phyloP scores from a whole-genome alignment of 1,140 invertebrate species.

The Drosophila equinoxialis region DNA sequence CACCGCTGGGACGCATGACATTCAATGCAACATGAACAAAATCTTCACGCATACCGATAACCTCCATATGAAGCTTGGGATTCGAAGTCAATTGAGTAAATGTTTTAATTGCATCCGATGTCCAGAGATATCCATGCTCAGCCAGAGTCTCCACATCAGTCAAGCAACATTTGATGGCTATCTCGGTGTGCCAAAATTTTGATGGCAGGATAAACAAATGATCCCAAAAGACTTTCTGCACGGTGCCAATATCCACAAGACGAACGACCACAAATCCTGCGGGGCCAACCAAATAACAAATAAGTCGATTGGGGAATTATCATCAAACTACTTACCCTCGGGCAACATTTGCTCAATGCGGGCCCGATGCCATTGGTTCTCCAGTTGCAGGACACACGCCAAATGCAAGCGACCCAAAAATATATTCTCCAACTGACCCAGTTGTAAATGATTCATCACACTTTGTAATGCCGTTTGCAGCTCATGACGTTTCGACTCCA shows the following conservation, averaged over 20 bases:
- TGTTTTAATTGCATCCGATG: conserved; percentile 29
- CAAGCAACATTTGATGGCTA: conserved; percentile 56
- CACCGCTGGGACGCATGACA: conserved; percentile 34
- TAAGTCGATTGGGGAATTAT: neutral
- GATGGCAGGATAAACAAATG: conserved; percentile 47
- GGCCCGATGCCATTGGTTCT: conserved; percentile 62
- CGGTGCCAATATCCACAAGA: conserved; percentile 63
- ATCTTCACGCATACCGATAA: conserved; percentile 24
- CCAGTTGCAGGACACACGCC: conserved; percentile 45
- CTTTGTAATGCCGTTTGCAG: conserved; percentile 15
- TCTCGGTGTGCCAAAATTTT: conserved; percentile 40
- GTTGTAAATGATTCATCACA: conserved; percentile 29
- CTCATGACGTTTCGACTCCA: neutral
- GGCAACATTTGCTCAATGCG: conserved; percentile 50
- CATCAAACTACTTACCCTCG: conserved; percentile 36
- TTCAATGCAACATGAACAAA: conserved; percentile 44
- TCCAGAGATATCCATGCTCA: conserved; percentile 59
- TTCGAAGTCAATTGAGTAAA: conserved; percentile 64
- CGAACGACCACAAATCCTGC: conserved; percentile 55
- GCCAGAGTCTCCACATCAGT: conserved; percentile 71
- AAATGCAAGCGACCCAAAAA: conserved; percentile 51
- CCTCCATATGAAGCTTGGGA: conserved; percentile 56
- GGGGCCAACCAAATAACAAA: neutral
- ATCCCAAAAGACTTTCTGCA: conserved; percentile 49
- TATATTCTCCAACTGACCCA: conserved; percentile 40